A percentile compares a stretch with the other conserved stretches of the same genome.
phyloP scores from a whole-genome alignment of 2,888 invertebrate species.

The Drepana falcataria region DNA sequence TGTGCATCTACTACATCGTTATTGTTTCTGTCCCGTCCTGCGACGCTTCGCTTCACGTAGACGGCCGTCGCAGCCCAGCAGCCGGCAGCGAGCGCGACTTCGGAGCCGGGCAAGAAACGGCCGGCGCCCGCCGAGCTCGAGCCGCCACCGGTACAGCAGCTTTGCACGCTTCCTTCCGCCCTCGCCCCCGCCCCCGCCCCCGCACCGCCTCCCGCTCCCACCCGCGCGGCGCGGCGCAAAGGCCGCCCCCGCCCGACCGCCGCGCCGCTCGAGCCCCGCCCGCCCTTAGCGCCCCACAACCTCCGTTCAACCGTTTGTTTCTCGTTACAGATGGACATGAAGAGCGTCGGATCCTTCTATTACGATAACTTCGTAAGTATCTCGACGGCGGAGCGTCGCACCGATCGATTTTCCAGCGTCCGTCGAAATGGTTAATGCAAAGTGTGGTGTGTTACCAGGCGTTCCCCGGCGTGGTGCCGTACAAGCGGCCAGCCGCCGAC shows the following conservation, averaged over 20 bases:
- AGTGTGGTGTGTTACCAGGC: conserved; percentile 78
- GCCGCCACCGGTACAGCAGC: conserved; percentile 94
- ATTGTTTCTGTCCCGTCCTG: conserved; percentile 79
- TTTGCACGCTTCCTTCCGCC: conserved; percentile 81
- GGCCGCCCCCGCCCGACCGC: conserved; percentile 48
- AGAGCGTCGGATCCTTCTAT: conserved; percentile 97
- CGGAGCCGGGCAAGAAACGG: conserved; percentile 97
- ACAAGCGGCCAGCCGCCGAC: conserved; percentile 97
- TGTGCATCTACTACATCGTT: conserved; percentile 79
- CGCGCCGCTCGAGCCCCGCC: conserved; percentile 26
- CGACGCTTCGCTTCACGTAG: conserved; percentile 79
- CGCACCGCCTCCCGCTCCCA: conserved; percentile 40
- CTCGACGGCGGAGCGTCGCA: conserved; percentile 8
- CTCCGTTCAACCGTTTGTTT: conserved; percentile 67
- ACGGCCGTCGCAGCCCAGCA: conserved; percentile 79
- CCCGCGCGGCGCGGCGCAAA: conserved; percentile 38
- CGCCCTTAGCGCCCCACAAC: conserved; percentile 31
- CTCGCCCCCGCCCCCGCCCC: conserved; percentile 48
- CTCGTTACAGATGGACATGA: conserved; percentile 95
- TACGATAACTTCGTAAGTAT: conserved; percentile 97
- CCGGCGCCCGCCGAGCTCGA: conserved; percentile 82
- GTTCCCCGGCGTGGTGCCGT: conserved; percentile 96
- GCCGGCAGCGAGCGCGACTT: conserved; percentile 81
- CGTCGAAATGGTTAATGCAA: conserved; percentile 1
- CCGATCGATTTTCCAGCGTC: conserved; percentile 6